These are phyloP conservation scores for Spea multiplicata DNA, from an alignment of 2,113 vertebrate genomes.

Conservation along the genomic window DNA sequence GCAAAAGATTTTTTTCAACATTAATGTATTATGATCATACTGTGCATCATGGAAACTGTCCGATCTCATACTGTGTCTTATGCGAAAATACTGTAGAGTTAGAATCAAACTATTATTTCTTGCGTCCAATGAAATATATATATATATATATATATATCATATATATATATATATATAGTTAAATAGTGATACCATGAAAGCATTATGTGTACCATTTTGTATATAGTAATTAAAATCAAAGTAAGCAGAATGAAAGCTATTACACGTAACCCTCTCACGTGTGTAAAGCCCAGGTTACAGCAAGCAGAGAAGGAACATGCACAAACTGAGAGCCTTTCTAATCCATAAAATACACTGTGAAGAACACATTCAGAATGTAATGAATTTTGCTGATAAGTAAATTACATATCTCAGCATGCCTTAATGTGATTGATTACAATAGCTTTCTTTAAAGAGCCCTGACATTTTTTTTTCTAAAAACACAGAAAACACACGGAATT, in stretches of 20 bases:
- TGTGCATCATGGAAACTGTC: constrained; percentile 49
- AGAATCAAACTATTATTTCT: constrained; percentile 33
- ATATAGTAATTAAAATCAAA: constrained; percentile 17
- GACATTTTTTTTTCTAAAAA: neutral
- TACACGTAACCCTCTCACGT: neutral
- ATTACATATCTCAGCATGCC: constrained; percentile 26
- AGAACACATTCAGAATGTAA: neutral
- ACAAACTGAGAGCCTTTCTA: neutral
- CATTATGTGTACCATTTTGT: constrained; percentile 21
- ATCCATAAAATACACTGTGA: neutral
- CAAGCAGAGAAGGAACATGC: constrained; percentile 1
- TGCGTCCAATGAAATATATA: constrained; percentile 9
- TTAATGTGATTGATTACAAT: neutral
- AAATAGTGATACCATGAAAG: neutral
- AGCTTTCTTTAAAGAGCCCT: neutral
- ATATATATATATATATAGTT: no score
- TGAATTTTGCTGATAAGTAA: constrained; percentile 17
- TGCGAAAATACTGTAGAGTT: constrained; percentile 43
- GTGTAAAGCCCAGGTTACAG: neutral
- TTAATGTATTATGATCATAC: constrained; percentile 47
- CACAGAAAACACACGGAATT: neutral
- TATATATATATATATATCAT: no score
- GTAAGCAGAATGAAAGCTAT: constrained; percentile 6
- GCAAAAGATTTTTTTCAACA: constrained; percentile 25
- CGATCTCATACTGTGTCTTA: constrained; percentile 45